Conservation (phyloP, 2,888 invertebrate species). For the Fabriciana adippe region DNA sequence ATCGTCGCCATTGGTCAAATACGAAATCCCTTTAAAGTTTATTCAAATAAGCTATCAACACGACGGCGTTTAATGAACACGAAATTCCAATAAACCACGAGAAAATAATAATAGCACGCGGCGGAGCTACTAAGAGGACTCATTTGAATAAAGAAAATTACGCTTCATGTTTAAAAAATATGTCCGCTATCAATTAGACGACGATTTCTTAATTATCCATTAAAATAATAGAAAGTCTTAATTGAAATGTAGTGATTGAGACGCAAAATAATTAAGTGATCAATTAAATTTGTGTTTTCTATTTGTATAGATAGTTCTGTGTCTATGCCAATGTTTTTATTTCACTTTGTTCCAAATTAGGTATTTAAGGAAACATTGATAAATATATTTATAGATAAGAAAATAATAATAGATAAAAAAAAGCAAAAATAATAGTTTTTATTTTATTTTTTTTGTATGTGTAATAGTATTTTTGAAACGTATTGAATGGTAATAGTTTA, state of each 20-base stretch:
- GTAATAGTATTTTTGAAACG: too few species aligned
- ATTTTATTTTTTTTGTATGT: too few species aligned
- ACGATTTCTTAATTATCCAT: constrained; percentile 78
- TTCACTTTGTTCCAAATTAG: background rate
- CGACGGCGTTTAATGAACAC: constrained; percentile 68
- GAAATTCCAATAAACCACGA: constrained; percentile 75
- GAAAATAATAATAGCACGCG: constrained; percentile 79
- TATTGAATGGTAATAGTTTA: background rate
- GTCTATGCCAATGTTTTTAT: background rate
- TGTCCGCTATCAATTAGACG: constrained; percentile 73
- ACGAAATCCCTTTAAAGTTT: constrained; percentile 59
- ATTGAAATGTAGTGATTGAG: constrained; percentile 73
- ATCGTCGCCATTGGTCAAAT: constrained; percentile 47
- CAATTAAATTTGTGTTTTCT: constrained; percentile 55
- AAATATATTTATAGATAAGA: too few species aligned
- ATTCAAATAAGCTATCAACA: constrained; percentile 75
- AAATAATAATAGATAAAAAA: too few species aligned
- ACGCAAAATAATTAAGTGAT: constrained; percentile 80
- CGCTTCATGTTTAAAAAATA: constrained; percentile 64
- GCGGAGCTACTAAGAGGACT: constrained; percentile 71
- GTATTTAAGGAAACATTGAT: background rate
- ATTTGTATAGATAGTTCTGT: background rate
- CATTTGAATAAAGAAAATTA: constrained; percentile 80
- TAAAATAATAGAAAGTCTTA: constrained; percentile 75
- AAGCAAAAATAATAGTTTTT: too few species aligned